Evolutionary conservation across 2,888 invertebrate genomes (phyloP), one percentile per base, ranked within the genome.

Genomic region (Cephus sareptanus): DNA sequence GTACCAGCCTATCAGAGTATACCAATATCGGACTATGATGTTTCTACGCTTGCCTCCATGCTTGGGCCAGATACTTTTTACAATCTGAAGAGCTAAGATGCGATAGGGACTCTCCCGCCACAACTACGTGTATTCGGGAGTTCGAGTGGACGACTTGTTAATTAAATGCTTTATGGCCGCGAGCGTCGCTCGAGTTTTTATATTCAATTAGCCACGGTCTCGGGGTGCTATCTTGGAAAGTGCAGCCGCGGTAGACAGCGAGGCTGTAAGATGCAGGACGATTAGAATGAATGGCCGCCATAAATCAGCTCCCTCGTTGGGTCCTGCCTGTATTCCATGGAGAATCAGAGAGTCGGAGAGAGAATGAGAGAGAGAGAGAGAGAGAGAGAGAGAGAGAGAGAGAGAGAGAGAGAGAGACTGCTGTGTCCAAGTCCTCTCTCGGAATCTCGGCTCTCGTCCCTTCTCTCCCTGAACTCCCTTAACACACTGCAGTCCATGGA

Each of bases 221-320:
- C 31, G 78, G 82, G 71, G 77, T 83, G 81, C 83, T 86, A 87
- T 88, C 84, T 87, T 81, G 83, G 86, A 87, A 87, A 89, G 85
- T 85, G 85, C 87, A 85, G 84, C 86, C 85, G 84, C 85, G 84
- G 84, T 83, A 83, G 86, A 87, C 84, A 84, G 84, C 82, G 82
- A 82, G 84, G 80, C 83, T 81, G 84, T 82, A 86, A 89, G 89
- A 89, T 89, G 83, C 88, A 86, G 85, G 89, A 88, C 89, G 89
- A 89, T 89, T 89, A 89, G 89, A 89, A 89, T 88, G 89, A 89
- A 89, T 89, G 89, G 89, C 87, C 85, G 84, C 85, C 83, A 89
- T 89, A 89, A 89, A 89, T 89, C 89, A 89, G 87, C 82, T 82
- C 82, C 85, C 89, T 88, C 85, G 89, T 89, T 89, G 56, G 56